Base-by-base conservation (phyloP, 53 echinoderm and acorn worm genomes). In the Glandiceps talaboti region DNA sequence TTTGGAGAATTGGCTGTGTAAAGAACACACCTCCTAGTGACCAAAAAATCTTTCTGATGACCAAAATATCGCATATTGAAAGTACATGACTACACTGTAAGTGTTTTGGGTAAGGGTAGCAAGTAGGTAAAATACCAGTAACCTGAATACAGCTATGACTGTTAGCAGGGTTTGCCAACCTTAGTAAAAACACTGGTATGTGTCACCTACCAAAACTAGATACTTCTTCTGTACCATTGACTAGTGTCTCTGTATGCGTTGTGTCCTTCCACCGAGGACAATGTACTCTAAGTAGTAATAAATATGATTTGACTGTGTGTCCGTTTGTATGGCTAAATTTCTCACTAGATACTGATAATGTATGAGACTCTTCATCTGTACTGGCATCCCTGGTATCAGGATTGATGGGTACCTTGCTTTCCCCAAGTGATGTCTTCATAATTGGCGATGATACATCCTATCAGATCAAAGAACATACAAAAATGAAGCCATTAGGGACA, bases 301-400 rank as follows among this genome's bases (percentile, higher is more conserved):
- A 33, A 81, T 89, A 96, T 27, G 97, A 93, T 80, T 90, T 92
- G 79, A 87, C 88, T 26, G 89, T 85, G 75, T 96, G 97, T 26
- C 97, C 97, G 33, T 96, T 96, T 76, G 90, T 86, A 14, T 82
- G 87, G 80, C 86, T 88, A 78, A 91, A 88, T 77, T 81, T 86
- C 64, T 85, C 83, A 79, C 91, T 91, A 77, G 91, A 84, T 6
- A 89, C 80, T 1, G 90, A 86, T 26, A 89, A 77, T 27, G 82
- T 78, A 25, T 79, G 29, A 30, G 77, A 77, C 32, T 80, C 86
- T 1, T 33, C 31, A 28, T 28, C 28, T 26, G 76, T 30, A 32
- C 30, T 27, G 31, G 73, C 30, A 29, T 72, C 20, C 32, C 73
- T 33, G 31, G 77, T 20, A 27, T 73, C 80, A 26, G 74, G 31